Evolutionary conservation across 2,797 vertebrate genomes (phyloP).

Genomic region (Pseudomugil gertrudae): DNA sequence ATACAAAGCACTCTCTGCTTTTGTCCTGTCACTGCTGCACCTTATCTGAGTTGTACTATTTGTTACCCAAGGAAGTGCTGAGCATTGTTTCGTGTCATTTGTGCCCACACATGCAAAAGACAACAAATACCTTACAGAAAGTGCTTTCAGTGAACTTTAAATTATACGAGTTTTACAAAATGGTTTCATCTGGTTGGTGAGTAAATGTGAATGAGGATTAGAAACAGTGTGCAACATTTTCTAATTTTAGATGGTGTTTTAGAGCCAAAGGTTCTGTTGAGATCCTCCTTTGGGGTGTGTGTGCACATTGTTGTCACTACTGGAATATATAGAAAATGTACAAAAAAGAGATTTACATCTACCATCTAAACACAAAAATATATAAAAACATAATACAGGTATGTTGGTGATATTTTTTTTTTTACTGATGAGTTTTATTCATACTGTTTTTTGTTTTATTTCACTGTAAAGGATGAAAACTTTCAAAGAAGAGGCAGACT

Average conservation of each 20-base stretch:
- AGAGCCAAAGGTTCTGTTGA: not conserved
- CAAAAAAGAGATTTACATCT: not conserved
- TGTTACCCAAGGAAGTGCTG: conserved; percentile 29
- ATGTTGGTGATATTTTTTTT: not conserved
- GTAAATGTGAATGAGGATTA: conserved; percentile 3
- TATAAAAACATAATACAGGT: conserved; percentile 3
- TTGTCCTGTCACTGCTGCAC: conserved; percentile 44
- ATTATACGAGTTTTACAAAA: conserved; percentile 1
- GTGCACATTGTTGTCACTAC: not conserved
- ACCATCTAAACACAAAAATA: not conserved
- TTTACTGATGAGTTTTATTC: not conserved
- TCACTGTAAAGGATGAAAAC: conserved; percentile 77
- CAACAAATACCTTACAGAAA: not conserved
- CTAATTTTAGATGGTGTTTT: not conserved
- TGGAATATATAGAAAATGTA: too few species aligned
- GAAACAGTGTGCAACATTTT: not conserved
- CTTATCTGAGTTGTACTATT: conserved; percentile 50
- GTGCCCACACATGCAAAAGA: conserved; percentile 16
- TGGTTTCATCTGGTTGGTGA: conserved; percentile 1
- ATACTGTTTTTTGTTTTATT: conserved; percentile 8
- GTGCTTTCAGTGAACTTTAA: conserved; percentile 16
- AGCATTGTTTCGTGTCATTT: conserved; percentile 9
- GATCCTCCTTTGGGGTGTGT: not conserved
- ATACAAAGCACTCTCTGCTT: conserved; percentile 34
- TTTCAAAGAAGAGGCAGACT: conserved; percentile 77